Conservation (phyloP, 2,888 invertebrate species). For the Drosophila barbarae region DNA sequence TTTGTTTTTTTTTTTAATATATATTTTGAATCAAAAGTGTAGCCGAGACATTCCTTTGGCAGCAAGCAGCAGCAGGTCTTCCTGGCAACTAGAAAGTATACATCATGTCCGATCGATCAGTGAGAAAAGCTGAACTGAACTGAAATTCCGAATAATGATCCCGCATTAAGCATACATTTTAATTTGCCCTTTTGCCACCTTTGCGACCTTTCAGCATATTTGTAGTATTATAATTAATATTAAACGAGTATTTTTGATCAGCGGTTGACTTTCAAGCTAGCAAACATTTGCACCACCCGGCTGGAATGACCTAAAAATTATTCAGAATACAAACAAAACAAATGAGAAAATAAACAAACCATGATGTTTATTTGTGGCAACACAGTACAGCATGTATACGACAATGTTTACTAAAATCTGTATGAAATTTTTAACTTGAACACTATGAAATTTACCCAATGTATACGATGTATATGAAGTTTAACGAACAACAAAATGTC, state of each 20-base stretch:
- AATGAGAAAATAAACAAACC: conserved; percentile 6
- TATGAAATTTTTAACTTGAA: conserved; percentile 26
- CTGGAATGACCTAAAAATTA: conserved; percentile 3
- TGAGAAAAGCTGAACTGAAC: background rate
- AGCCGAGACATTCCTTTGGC: conserved; percentile 10
- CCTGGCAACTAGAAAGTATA: background rate
- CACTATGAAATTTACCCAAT: conserved; percentile 30
- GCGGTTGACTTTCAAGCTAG: background rate
- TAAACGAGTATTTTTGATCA: background rate
- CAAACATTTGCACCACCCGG: conserved; percentile 5
- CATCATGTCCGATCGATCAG: background rate
- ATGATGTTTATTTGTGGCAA: conserved; percentile 30
- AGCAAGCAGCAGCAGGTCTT: conserved; percentile 1
- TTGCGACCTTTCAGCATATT: background rate
- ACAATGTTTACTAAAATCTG: conserved; percentile 27
- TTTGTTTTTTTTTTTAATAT: no score
- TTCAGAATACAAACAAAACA: background rate
- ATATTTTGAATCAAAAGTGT: background rate
- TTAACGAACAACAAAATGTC: conserved; percentile 4
- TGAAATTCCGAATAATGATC: background rate
- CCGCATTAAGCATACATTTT: background rate
- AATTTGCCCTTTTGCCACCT: background rate
- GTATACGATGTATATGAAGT: conserved; percentile 28
- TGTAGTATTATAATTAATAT: conserved; percentile 1
- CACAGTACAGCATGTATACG: conserved; percentile 26